Base-by-base conservation (phyloP, 2,797 vertebrate genomes). In the Darevskia nairensis region DNA sequence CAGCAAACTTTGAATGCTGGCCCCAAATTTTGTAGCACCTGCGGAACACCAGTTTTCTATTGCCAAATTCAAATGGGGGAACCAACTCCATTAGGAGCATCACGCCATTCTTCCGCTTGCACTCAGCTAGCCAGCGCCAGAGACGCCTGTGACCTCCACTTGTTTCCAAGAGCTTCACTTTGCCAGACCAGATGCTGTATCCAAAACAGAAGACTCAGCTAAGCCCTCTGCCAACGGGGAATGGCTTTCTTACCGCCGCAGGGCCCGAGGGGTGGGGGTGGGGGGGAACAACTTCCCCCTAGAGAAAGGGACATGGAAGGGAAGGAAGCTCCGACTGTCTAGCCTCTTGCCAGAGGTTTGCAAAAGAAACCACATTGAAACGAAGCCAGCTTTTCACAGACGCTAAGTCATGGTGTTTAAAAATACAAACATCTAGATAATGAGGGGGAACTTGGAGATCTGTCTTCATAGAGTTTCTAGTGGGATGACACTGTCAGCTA, bases 391-490 rank as follows among this genome's bases (percentile, higher is more conserved):
- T 82, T 5, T 8, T 85, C 89, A 74, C 80, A 91, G 93, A 89
- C 79, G 0, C 82, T 82, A 89, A 89, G 68, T 90, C 92, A 90
- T 1, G 32, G 74, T 92, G 89, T 89, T 92, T 93, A 94, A 92
- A 94, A 90, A 89, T 80, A 78, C 88, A 92, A 92, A 79, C 87
- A 77, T 88, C 89, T 87, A 80, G 86, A 87, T 93, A 94, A 94
- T 92, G 91, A 95, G 87, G 41, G 88, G 93, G 90, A 94, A 93
- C 90, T 93, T 92, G 88, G 61, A 91, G 86, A 88, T 94, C 88
- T 93, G 94, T 94, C 94, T 94, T 93, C 87, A 59, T 86, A 86
- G 93, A 88, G 90, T 90, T 94, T 89, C 82, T 68, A 87, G 90
- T 80, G 91, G 88, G 92, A 94, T 91, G 93, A 93, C 88, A 86